Base-by-base conservation (phyloP, 1,140 invertebrate species). In the Drosophila saltans region DNA sequence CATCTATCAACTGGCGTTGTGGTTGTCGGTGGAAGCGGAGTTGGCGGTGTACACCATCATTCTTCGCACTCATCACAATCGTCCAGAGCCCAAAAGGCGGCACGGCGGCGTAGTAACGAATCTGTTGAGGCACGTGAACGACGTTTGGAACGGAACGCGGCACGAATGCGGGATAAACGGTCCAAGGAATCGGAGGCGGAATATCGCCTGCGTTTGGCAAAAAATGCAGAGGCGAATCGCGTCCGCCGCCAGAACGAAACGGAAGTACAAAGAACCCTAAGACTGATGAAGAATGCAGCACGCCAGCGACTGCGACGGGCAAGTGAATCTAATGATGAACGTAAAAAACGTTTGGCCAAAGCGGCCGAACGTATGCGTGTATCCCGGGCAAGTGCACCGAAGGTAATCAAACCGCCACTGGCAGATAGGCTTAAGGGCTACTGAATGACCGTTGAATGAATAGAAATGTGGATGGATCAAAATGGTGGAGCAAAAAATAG, bases 321-420 rank as follows among this genome's bases (percentile, higher is more conserved):
- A 67, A 92, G 86, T 57, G 94, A 94, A 75, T 92, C 93, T 2
- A 74, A 91, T 6, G 93, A 93, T 39, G 93, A 94, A 76, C 92
- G 94, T 64, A 92, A 93, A 33, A 84, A 89, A 41, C 92, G 94
- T n/a, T 74, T 94, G 55, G 93, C 93, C 7, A 92, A 92, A 63
- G 88, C 91, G 3, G 91, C 91, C 3, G 91, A 92, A 43, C 57
- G 91, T 41, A 92, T 92, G 91, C 89, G 91, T 11, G 68, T 83
- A 28, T 72, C 84, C 26, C 64, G 91, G 41, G 89, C 91, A 7
- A 92, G 78, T 78, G 90, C 81, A 67, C 91, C 91, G 36, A 92
- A 92, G 79, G 81, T 92, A 26, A 83, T 91, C 24, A 92, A 92
- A 72, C 91, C 91, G 28, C 91, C 91, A 69, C 74, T 92, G 36